Evolutionary conservation across 1,140 invertebrate species (phyloP).

Genomic region (Arion vulgaris): DNA sequence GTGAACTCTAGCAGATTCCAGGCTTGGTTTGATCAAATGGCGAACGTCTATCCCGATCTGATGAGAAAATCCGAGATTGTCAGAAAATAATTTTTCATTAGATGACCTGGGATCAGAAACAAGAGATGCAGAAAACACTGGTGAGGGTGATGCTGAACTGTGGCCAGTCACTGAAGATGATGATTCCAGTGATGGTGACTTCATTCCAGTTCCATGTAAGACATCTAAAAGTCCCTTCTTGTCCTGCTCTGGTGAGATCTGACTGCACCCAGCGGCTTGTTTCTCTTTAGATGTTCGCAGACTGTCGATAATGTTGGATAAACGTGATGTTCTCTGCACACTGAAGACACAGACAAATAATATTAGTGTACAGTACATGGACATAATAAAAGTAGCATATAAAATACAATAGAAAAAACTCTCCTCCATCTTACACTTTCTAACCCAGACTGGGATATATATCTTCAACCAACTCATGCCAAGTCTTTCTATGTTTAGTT

Average conservation of each 20-base stretch:
- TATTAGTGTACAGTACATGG: too few species aligned
- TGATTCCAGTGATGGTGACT: not conserved
- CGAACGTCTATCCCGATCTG: slow-evolving; percentile 18
- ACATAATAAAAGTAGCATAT: not conserved
- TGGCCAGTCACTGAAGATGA: not conserved
- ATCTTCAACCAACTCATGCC: too few species aligned
- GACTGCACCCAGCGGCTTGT: slow-evolving; percentile 8
- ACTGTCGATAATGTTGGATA: slow-evolving; percentile 50
- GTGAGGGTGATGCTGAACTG: slow-evolving; percentile 6
- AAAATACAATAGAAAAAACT: not conserved
- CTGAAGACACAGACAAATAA: slow-evolving; percentile 21
- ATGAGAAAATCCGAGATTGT: not conserved
- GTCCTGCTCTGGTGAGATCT: not conserved
- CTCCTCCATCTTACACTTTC: not conserved
- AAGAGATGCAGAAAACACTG: slow-evolving; percentile 2
- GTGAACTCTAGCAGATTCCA: slow-evolving; percentile 24
- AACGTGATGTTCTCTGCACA: slow-evolving; percentile 32
- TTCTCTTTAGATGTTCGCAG: slow-evolving; percentile 47
- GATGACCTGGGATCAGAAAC: not conserved
- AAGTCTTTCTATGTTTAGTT: too few species aligned
- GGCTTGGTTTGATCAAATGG: slow-evolving; percentile 2
- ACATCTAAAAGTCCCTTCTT: slow-evolving; percentile 9
- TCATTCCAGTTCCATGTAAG: not conserved
- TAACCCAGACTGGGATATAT: too few species aligned
- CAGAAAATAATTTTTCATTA: not conserved